Evolutionary conservation across 2,113 vertebrate genomes (phyloP), one percentile per base, ranked within the genome.

Genomic region (Chlamydotis undulata): DNA sequence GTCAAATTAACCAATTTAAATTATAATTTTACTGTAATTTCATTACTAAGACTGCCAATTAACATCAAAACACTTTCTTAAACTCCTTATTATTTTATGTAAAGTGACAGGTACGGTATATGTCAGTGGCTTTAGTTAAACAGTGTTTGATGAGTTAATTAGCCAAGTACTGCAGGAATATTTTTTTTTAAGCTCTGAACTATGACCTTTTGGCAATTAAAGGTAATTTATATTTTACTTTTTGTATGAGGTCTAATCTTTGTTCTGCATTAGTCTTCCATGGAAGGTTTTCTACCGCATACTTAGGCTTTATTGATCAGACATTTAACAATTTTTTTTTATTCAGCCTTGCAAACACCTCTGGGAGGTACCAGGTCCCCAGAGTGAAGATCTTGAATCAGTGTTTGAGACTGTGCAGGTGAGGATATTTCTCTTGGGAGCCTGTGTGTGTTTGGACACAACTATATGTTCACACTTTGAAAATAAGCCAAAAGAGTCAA

Each of bases 41-140:
- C 16, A 50, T 90, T 93, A 68, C 55, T 60, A 49, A 87, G 53
- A 29, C 49, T 75, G 61, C 35, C 85, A 92, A 14, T 83, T 94
- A 83, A 41, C 76, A 77, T 68, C 31, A 76, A 83, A 94, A 80
- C 69, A 52, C 39, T 31, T 43, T 77, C 69, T 81, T 87, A 67
- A 93, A 79, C 18, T 73, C 43, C 12, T 63, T 92, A 31, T 87
- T 89, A n/a, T 67, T 96, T 87, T 91, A 79, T 53, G 77, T 84
- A 19, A 87, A 84, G 47, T 56, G 45, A 35, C 19, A 4, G 2
- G 33, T 52, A 9, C 82, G 53, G 61, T 75, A 92, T 53, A 50
- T 33, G 10, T 78, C 60, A 70, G 86, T 63, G 73, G 76, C 83
- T 95, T 81, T 82, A 81, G 80, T 70, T 81, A 74, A 90, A 57